Conservation (phyloP, 2,797 vertebrate genomes). For the Babyrousa celebensis region DNA sequence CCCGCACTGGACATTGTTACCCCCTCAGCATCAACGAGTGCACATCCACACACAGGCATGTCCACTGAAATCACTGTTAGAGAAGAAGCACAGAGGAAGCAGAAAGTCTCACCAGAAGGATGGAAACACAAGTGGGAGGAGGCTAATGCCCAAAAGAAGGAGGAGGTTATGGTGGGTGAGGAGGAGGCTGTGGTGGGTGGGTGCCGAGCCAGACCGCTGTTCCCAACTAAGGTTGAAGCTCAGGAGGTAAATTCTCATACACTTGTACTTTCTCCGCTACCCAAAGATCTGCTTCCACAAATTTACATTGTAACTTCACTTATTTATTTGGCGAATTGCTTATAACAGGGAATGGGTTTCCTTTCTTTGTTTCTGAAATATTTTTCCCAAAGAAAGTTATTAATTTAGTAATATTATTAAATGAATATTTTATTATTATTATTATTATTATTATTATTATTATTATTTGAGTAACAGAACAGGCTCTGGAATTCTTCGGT, state of each 20-base stretch:
- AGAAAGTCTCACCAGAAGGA: background rate
- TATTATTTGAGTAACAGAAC: background rate
- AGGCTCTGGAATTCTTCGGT: background rate
- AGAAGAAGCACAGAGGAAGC: background rate
- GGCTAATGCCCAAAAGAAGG: background rate
- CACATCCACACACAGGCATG: background rate
- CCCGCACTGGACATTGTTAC: background rate
- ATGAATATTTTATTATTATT: background rate
- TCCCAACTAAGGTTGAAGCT: background rate
- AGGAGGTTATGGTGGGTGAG: no score
- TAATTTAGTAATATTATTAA: background rate
- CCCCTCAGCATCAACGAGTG: background rate
- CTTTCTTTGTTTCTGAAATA: background rate
- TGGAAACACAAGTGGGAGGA: background rate
- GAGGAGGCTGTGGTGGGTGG: fast-evolving
- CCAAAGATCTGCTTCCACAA: background rate
- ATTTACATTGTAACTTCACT: background rate
- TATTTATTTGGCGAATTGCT: slow-evolving; percentile 1
- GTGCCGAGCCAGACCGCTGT: fast-evolving
- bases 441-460: background rate
- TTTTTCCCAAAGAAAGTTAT: slow-evolving; percentile 15
- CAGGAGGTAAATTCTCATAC: background rate
- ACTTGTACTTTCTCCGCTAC: background rate
- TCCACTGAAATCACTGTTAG: background rate
- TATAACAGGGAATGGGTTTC: slow-evolving; percentile 10